Evolutionary conservation across 2,888 invertebrate species (phyloP).

Genomic region (Hoplodrina blanda): DNA sequence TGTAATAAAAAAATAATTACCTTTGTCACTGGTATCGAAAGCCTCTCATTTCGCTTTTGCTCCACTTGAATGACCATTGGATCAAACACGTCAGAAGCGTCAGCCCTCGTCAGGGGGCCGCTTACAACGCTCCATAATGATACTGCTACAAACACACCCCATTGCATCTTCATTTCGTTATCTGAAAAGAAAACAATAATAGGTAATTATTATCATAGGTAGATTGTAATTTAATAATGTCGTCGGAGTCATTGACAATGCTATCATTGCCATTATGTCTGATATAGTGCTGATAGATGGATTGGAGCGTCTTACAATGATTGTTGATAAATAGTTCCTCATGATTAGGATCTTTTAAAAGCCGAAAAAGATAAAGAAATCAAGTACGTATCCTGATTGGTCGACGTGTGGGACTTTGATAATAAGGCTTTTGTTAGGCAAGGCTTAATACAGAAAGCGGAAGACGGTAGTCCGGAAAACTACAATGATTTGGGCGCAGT

Average conservation of each 20-base stretch:
- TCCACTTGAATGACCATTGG: slow-evolving; percentile 57
- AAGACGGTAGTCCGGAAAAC: not conserved
- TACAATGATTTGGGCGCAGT: not conserved
- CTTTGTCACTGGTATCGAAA: slow-evolving; percentile 50
- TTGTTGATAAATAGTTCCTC: not conserved
- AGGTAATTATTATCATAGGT: not conserved
- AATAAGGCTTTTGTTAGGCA: not conserved
- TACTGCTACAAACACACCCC: slow-evolving; percentile 37
- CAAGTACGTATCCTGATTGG: not conserved
- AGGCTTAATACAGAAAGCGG: not conserved
- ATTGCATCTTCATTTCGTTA: slow-evolving; percentile 42
- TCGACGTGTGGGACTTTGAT: not conserved
- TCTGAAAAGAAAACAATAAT: slow-evolving; percentile 30
- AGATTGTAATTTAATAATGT: not conserved
- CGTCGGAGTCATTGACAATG: not conserved
- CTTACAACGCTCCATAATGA: slow-evolving; percentile 45
- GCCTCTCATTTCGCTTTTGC: slow-evolving; percentile 38
- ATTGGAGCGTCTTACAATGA: not conserved
- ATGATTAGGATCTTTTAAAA: not conserved
- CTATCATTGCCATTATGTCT: not conserved
- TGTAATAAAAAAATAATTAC: slow-evolving; percentile 23
- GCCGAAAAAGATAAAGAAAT: slow-evolving; percentile 2
- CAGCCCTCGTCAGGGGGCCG: slow-evolving; percentile 24
- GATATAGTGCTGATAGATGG: slow-evolving; percentile 2
- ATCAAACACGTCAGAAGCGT: slow-evolving; percentile 39